Percentiles rank a stretch among this genome's conserved stretches.
Conservation (phyloP, 2,888 invertebrate genomes). For the Idaea biselata region DNA sequence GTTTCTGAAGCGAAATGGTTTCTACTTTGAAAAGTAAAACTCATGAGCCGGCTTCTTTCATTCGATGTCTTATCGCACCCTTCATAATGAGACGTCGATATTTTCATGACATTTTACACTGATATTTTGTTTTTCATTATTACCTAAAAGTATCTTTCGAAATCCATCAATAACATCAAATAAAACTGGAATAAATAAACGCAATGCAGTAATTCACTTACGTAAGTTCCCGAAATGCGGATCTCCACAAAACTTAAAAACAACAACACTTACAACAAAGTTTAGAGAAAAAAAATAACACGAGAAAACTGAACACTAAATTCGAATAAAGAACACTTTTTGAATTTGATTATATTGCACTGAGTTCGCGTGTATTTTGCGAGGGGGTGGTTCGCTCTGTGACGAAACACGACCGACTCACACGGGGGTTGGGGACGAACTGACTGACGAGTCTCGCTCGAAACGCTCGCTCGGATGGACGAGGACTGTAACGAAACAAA, state of each 20-base stretch:
- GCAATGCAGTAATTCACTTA: slow-evolving; percentile 77
- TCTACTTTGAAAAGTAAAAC: not conserved
- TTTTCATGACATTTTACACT: not conserved
- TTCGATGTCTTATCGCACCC: not conserved
- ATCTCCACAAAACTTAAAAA: slow-evolving; percentile 42
- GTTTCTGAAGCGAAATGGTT: too few relatives aligned
- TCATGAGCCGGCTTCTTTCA: not conserved
- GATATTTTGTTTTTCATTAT: not conserved
- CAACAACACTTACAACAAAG: slow-evolving; percentile 45
- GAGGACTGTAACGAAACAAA: not conserved
- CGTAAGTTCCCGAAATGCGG: slow-evolving; percentile 67
- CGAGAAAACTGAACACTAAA: slow-evolving; percentile 40
- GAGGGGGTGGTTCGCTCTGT: slow-evolving; percentile 34
- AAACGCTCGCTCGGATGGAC: not conserved
- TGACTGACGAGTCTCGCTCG: slow-evolving; percentile 35
- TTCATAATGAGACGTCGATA: not conserved
- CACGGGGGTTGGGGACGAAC: slow-evolving; percentile 51
- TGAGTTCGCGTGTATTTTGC: slow-evolving; percentile 63
- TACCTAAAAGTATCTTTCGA: not conserved
- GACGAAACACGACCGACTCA: slow-evolving; percentile 36
- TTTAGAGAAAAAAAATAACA: slow-evolving; percentile 39
- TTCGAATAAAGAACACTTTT: slow-evolving; percentile 39
- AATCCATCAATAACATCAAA: not conserved
- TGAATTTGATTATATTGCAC: slow-evolving; percentile 62
- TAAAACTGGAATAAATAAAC: slow-evolving; percentile 43